These are phyloP conservation scores for Conomelus anceps DNA, from an alignment of 2,888 invertebrate species.

Conservation along the genomic window DNA sequence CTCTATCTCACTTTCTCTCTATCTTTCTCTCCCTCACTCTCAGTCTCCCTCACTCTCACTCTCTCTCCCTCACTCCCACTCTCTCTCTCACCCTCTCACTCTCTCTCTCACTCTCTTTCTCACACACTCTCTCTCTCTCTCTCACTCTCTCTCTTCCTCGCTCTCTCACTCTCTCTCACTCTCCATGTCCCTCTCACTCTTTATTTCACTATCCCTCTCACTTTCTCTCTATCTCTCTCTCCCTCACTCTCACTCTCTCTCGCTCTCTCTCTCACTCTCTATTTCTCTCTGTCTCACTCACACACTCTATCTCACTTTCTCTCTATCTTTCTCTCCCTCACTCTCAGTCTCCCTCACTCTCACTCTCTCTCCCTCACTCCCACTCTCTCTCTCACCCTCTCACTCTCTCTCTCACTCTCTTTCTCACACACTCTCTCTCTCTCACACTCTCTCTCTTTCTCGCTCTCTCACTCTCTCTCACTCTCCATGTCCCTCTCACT, in stretches of 20 bases:
- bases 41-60: neutral
- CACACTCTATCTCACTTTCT: neutral
- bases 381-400: neutral
- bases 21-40: neutral
- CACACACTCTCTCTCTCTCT: neutral
- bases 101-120: neutral
- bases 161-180: neutral
- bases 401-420: neutral
- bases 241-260: neutral
- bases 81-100: too few species aligned
- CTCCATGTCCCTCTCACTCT: neutral
- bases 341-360: neutral
- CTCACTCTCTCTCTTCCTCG: neutral
- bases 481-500: neutral
- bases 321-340: too few species aligned
- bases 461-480: neutral
- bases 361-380: neutral
- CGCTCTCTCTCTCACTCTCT: neutral
- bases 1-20: neutral
- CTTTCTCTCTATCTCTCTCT: too few species aligned
- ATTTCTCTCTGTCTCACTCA: neutral
- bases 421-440: too few species aligned
- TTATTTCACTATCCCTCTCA: neutral
- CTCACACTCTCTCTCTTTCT: neutral
- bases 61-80: neutral